Percentiles rank a stretch among this genome's conserved stretches.
Conservation (phyloP, 2,888 invertebrate species). For the Acrobasis suavella region DNA sequence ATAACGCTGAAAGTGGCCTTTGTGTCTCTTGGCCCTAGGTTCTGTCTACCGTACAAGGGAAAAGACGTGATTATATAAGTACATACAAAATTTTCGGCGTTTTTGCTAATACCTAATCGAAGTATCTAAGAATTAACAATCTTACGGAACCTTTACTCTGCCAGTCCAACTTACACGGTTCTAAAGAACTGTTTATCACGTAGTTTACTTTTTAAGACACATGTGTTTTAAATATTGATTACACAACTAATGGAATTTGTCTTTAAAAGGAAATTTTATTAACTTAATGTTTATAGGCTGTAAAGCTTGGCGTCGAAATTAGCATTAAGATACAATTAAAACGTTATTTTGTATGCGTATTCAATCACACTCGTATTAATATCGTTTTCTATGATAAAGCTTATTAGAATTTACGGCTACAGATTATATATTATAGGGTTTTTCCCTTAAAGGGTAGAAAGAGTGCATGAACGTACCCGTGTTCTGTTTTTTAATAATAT, state of each 20-base stretch:
- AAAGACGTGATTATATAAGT: no score
- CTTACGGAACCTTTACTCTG: background rate
- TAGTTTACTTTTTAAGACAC: background rate
- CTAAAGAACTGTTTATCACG: background rate
- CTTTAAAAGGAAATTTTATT: background rate
- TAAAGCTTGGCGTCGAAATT: background rate
- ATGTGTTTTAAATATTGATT: background rate
- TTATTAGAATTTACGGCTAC: no score
- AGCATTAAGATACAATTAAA: background rate
- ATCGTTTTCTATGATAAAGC: background rate
- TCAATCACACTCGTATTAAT: background rate
- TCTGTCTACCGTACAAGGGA: no score
- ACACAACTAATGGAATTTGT: background rate
- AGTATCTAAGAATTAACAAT: no score
- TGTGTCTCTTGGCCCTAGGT: no score
- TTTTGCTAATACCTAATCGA: no score
- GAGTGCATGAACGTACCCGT: no score
- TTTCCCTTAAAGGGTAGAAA: no score
- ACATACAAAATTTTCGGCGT: no score
- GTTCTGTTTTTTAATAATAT: no score
- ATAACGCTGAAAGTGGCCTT: no score
- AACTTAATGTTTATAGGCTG: background rate
- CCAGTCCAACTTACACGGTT: background rate
- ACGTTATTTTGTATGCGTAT: background rate
- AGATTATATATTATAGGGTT: no score